Base-by-base conservation (phyloP, 1,140 invertebrate species). In the Choristoneura fumiferana region DNA sequence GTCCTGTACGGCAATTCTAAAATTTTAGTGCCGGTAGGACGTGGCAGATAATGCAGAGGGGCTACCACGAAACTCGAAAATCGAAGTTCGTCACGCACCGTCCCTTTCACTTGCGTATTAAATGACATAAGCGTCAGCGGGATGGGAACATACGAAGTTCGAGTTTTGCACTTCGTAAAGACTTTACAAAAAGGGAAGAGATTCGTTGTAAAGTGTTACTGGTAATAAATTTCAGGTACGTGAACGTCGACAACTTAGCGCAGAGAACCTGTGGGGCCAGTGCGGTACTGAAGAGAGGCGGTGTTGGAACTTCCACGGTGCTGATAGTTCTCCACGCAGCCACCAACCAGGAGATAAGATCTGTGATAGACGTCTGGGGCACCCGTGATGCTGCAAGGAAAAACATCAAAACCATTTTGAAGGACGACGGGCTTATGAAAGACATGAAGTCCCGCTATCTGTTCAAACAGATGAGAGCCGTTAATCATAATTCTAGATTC, bases 291-390 rank as follows among this genome's bases (percentile, higher is more conserved):
- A 81, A 73, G 37, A 67, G 65, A 37, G 81, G 80, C 10, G 81
- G 84, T 0, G 34, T 87, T 0, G 80, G 67, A 0, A 54, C 65
- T 0, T 77, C 76, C 0, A 63, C 62, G 0, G 71, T 87, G 3
- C 52, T 87, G 0, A 70, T 87, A 29, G 72, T 84, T 0, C 63
- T 87, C 0, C 80, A 78, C 37, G 76, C 83, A 0, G 73, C 57
- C 4, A 63, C 67, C 6, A 76, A 81, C 55, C 63, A 83, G 35
- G 83, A 87, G 53, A 87, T 87, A 13, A 64, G 81, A 0, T 76
- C 81, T 3, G 81, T 87, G 0, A 65, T 87, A 12, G 84, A 87
- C 35, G 76, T 87, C 29, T 87, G 84, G 84, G 84, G 84, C 0
- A 69, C 55, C 1, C 73, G 56, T 38, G n/a, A 43, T 0, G 57